Evolutionary conservation across 2,113 vertebrate genomes (phyloP).

Genomic region (Barnardius zonarius): DNA sequence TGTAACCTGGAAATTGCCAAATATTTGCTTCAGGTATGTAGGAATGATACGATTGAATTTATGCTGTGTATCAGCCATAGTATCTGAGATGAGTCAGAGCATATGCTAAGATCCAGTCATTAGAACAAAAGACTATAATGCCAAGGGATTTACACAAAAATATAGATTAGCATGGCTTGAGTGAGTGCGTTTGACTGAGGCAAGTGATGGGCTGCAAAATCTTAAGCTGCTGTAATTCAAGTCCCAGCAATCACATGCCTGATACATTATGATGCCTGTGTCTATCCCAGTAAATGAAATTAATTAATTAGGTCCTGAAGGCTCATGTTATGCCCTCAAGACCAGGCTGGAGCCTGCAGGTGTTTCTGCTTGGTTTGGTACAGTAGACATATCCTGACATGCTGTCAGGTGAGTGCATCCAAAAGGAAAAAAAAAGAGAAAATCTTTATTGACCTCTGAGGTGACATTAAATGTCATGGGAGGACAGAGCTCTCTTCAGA

Average conservation of each 20-base stretch:
- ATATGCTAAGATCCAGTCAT: not conserved
- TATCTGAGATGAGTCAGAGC: not conserved
- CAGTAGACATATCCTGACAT: not conserved
- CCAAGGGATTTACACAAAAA: not conserved
- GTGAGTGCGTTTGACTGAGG: not conserved
- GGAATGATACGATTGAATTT: not conserved
- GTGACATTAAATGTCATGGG: not conserved
- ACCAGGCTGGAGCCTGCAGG: not conserved
- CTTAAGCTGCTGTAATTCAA: not conserved
- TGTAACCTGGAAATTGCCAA: not conserved
- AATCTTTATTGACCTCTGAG: not conserved
- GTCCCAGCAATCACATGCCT: not conserved
- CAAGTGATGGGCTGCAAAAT: not conserved
- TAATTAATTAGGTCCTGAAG: not conserved
- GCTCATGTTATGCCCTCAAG: not conserved
- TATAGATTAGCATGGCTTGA: not conserved
- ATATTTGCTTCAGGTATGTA: not conserved
- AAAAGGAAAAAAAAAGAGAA: not conserved
- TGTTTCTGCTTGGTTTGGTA: not conserved
- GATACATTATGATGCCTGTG: not conserved
- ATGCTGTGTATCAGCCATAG: not conserved
- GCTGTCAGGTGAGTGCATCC: not conserved
- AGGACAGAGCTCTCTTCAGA: not conserved
- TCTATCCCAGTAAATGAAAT: not conserved
- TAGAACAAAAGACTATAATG: not conserved